Conservation (phyloP, 2,797 vertebrate genomes). For the Poeciliopsis turneri region DNA sequence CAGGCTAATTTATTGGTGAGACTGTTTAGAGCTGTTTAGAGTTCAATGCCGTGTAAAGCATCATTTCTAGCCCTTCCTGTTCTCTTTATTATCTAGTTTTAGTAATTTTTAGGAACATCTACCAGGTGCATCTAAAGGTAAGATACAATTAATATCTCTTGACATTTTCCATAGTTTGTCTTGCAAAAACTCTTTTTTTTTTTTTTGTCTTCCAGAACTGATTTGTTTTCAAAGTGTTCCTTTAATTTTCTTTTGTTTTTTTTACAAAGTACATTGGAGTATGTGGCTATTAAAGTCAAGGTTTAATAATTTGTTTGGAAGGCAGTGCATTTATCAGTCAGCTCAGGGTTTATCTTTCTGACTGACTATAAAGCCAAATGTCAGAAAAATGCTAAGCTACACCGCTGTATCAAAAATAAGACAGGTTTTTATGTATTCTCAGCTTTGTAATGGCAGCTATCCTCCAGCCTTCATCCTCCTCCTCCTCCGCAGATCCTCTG, state of each 20-base stretch:
- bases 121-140: neutral
- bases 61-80: neutral
- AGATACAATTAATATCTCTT: neutral
- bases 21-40: neutral
- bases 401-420: neutral
- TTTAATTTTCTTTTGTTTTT: neutral
- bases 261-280: neutral
- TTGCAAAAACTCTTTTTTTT: neutral
- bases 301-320: neutral
- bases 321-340: neutral
- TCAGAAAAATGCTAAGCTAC: neutral
- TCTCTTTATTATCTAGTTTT: neutral
- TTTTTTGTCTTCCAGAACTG: neutral
- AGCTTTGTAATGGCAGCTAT: conserved; percentile 62
- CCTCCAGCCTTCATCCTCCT: conserved; percentile 27
- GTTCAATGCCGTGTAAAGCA: neutral
- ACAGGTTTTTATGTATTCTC: conserved; percentile 25
- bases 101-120: neutral
- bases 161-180: neutral
- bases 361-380: neutral
- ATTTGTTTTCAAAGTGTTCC: neutral
- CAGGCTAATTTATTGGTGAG: neutral
- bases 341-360: neutral
- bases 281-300: neutral
- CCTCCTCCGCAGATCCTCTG: conserved; percentile 49